Evolutionary conservation across 2,113 vertebrate species (phyloP).

Genomic region (Pseudorhombus dupliciocellatus): DNA sequence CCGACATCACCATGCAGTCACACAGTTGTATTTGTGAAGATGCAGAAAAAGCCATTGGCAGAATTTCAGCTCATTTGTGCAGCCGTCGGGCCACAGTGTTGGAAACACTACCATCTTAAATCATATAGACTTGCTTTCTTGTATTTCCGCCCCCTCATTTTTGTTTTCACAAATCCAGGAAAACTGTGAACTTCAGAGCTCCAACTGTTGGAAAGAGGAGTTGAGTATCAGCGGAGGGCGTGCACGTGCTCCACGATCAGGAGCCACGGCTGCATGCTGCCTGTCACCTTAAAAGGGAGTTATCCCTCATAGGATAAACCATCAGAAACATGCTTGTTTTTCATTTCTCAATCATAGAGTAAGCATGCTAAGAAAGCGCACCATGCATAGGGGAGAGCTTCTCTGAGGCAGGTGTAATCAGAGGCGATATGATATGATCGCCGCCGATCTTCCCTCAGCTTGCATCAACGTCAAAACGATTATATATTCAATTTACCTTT

Average conservation of each 20-base stretch:
- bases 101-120: constrained; percentile 12
- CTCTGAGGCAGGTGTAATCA: background rate
- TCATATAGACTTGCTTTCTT: background rate
- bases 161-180: constrained; percentile 1
- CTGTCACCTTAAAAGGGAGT: constrained; percentile 16
- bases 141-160: constrained; percentile 6
- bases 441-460: constrained; percentile 30
- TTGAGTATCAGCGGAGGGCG: background rate
- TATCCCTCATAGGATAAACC: constrained; percentile 15
- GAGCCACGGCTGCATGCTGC: background rate
- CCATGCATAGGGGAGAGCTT: background rate
- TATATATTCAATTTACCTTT: constrained; percentile 28
- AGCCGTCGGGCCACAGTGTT: constrained; percentile 6
- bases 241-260: background rate
- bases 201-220: constrained; percentile 30
- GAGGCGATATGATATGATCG: constrained; percentile 27
- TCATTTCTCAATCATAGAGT: constrained; percentile 10
- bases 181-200: constrained; percentile 27
- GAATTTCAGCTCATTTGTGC: constrained; percentile 33
- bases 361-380: constrained; percentile 1
- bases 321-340: constrained; percentile 13
- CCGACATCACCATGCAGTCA: constrained; percentile 13
- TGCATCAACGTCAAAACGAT: constrained; percentile 39
- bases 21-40: constrained; percentile 33
- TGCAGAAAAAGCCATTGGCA: constrained; percentile 50